Base-by-base conservation (phyloP, 1,140 invertebrate species). In the Holotrichia oblita region DNA sequence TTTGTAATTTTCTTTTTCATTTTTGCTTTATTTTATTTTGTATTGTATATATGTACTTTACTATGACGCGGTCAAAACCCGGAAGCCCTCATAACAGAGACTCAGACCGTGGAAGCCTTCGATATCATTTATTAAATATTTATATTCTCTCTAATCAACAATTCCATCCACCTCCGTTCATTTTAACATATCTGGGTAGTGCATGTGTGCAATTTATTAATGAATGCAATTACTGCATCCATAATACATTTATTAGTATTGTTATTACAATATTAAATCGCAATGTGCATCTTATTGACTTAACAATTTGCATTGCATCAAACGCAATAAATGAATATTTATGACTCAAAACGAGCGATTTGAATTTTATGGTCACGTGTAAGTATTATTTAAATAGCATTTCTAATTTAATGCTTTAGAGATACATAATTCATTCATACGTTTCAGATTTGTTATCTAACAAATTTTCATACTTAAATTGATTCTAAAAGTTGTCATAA, bases 301-400 rank as follows among this genome's bases (percentile, higher is more conserved):
- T 17, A 1, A 6, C 48, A 17, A 55, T 55, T 55, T 55, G 48
- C 48, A n/a, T 55, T 55, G 14, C 14, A 55, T 55, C 10, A n/a
- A 55, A 55, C 48, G 48, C 14, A 55, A 55, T 44, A 55, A 14
- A 55, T 55, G 48, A 55, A 55, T 55, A 55, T 55, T 55, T 55
- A 55, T 17, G 48, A 17, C n/a, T 14, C 42, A 14, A 44, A 44
- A 34, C 27, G 27, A 34, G 7, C 14, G 2, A 44, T 10, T 44
- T 10, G 14, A 44, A 44, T 14, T 9, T 44, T 44, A 44, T 44
- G 14, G 9, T 34, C 48, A 55, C 48, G n/a, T 55, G 48, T 17
- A 55, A 7, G 17, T 17, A 6, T n/a, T 17, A 14, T 17, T 55
- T 55, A 55, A 55, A 55, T 55, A 55, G 6, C 27, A 4, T 4